Conservation (phyloP, 2,113 vertebrate species). For the Penelope pileata region DNA sequence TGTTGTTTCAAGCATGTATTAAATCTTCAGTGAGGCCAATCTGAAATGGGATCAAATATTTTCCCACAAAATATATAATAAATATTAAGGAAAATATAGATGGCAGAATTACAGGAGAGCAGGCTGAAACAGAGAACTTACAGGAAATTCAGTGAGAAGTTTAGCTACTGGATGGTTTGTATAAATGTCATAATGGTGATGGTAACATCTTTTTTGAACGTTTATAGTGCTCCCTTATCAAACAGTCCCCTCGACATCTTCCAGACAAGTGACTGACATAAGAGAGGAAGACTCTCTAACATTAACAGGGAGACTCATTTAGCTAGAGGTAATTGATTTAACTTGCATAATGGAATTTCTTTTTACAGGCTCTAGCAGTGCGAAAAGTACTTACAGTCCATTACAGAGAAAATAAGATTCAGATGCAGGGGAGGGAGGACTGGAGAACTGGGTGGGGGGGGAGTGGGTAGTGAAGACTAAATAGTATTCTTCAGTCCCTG, state of each 20-base stretch:
- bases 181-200: not conserved
- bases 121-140: not conserved
- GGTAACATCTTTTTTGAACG: not conserved
- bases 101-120: not conserved
- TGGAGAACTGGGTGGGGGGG: no score
- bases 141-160: not conserved
- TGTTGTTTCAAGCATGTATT: not conserved
- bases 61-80: not conserved
- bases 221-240: not conserved
- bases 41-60: not conserved
- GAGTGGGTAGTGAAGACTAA: not conserved
- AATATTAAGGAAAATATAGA: not conserved
- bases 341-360: not conserved
- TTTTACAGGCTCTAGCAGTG: not conserved
- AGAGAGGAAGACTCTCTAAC: not conserved
- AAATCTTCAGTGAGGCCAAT: not conserved
- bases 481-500: not conserved
- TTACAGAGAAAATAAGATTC: not conserved
- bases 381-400: not conserved
- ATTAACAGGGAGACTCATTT: not conserved
- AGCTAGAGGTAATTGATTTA: conserved; percentile 7
- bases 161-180: not conserved
- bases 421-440: no score
- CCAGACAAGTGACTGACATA: not conserved
- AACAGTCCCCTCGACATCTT: not conserved